Conservation (phyloP, 2,113 vertebrate species). For the Archocentrus centrarchus region DNA sequence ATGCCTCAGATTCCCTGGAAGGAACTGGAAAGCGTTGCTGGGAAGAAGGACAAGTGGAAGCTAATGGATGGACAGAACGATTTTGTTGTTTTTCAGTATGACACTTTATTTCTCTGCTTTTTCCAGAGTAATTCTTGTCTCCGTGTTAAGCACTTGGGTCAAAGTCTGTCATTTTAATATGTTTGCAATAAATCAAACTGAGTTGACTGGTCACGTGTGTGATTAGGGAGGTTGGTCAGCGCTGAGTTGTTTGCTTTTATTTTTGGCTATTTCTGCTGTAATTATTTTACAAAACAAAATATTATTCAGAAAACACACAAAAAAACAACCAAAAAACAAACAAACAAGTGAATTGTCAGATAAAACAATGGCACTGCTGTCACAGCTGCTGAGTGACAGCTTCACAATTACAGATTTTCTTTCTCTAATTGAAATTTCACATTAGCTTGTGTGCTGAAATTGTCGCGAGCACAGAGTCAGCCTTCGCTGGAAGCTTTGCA, state of each 20-base stretch:
- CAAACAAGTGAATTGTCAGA: not conserved
- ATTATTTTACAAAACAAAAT: slow-evolving; percentile 29
- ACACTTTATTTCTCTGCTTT: not conserved
- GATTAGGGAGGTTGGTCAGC: not conserved
- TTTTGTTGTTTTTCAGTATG: not conserved
- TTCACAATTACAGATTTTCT: slow-evolving; percentile 20
- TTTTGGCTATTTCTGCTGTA: slow-evolving; percentile 6
- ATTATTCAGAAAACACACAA: not conserved
- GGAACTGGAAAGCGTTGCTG: not conserved
- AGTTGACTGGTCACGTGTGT: not conserved
- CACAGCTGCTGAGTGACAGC: slow-evolving; percentile 36
- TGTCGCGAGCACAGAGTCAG: slow-evolving; percentile 11
- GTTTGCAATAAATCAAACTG: not conserved
- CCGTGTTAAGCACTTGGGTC: not conserved
- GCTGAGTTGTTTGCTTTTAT: not conserved
- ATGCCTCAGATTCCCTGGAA: not conserved
- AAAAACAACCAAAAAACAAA: too few relatives aligned
- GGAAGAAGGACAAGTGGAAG: not conserved
- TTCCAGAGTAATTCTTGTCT: not conserved
- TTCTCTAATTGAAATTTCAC: slow-evolving; percentile 42
- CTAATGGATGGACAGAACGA: rapidly evolving
- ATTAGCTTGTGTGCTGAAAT: slow-evolving; percentile 4
- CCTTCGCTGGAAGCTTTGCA: not conserved
- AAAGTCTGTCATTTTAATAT: not conserved
- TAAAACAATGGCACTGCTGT: slow-evolving; percentile 1